Base-by-base conservation (phyloP, 2,797 vertebrate species). In the Rhadinocentrus ornatus region DNA sequence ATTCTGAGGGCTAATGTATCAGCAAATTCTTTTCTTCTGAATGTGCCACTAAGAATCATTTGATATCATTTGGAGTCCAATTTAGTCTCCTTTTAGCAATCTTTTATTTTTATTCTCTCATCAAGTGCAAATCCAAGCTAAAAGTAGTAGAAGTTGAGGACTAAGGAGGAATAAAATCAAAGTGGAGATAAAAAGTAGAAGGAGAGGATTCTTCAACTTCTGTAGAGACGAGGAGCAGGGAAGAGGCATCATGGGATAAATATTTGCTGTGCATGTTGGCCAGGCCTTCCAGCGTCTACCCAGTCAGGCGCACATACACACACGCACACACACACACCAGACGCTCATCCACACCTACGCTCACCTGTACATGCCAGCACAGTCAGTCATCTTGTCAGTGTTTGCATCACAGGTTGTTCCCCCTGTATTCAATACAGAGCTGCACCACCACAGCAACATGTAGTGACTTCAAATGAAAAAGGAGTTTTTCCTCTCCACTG, bases 211-310 rank as follows among this genome's bases (percentile, higher is more conserved):
- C 39, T 70, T 80, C 58, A 1, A 27, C 64, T 62, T 59, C 54
- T 20, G 52, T 77, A 70, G 75, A 74, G 80, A 73, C 15, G 15
- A 32, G 66, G 64, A 46, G 62, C 69, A 71, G 74, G 54, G 26
- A 34, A 80, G 62, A 61, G 71, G 46, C 41, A 34, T 77, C 62
- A 8, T 56, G 66, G 67, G 83, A 89, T 89, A 91, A 91, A 93
- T 91, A 92, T 93, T 92, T 91, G 83, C 65, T n/a, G 71, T 85
- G 85, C 69, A 7, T 39, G 46, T 64, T n/a, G 60, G 75, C 82
- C 62, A 69, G 78, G 79, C 78, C 76, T 78, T 50, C 77, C 46
- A 7, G 31, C 31, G 69, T 81, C 77, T 75, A 48, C 69, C 65
- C 78, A 75, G 55, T 37, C 61, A 26, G 16, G 62, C 53, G 46